These are phyloP conservation scores for Dasysyrphus albostriatus DNA, from an alignment of 2,888 invertebrate genomes.

Conservation along the genomic window DNA sequence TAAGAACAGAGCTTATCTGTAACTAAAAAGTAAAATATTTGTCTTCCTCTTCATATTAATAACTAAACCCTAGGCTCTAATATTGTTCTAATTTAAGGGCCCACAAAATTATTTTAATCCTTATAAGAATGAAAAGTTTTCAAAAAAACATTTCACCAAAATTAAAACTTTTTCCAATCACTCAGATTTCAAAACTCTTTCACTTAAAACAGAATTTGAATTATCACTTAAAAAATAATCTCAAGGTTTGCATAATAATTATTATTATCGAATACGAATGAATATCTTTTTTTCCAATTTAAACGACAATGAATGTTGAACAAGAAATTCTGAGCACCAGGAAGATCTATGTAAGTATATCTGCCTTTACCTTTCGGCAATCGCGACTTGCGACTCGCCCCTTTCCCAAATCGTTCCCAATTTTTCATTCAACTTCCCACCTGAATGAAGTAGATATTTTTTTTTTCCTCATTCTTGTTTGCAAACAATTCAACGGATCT, in stretches of 20 bases:
- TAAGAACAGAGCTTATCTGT: too few species aligned
- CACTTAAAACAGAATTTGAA: constrained; percentile 15
- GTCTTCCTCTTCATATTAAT: too few species aligned
- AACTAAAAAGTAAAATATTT: too few species aligned
- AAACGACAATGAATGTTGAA: constrained; percentile 60
- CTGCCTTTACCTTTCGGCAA: background rate
- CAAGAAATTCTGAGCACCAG: constrained; percentile 37
- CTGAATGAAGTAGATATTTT: constrained; percentile 37
- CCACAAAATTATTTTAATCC: too few species aligned
- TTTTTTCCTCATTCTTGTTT: constrained; percentile 23
- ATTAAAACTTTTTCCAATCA: constrained; percentile 5
- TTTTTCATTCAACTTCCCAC: constrained; percentile 22
- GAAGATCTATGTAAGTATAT: constrained; percentile 24
- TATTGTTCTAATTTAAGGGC: too few species aligned
- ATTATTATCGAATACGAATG: constrained; percentile 20
- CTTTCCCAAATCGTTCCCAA: background rate
- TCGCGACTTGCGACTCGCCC: background rate
- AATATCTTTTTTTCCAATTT: constrained; percentile 51
- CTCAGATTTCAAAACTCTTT: constrained; percentile 4
- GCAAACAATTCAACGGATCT: constrained; percentile 53
- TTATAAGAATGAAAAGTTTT: too few species aligned
- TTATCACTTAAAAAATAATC: background rate
- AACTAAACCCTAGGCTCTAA: too few species aligned
- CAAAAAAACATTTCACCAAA: background rate
- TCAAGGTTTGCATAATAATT: constrained; percentile 18